Percentiles rank a stretch among this genome's conserved stretches.
phyloP scores from a whole-genome alignment of 92 coral and sea anemone species.

The Umimayanthus kanabou region DNA sequence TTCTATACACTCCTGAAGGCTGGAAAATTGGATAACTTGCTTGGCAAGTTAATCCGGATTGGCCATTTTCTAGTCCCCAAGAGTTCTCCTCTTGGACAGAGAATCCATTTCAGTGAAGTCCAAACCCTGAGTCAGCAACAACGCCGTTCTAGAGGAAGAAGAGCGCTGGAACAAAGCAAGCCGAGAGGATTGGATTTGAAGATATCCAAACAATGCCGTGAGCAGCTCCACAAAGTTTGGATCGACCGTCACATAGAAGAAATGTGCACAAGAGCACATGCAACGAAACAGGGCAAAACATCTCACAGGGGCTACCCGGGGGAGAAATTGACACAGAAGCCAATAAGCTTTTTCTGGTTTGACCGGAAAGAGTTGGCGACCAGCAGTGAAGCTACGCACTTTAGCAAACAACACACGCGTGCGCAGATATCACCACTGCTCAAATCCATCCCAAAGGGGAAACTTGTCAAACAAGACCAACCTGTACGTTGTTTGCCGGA shows the following conservation, averaged over 20 bases:
- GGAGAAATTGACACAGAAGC: not conserved
- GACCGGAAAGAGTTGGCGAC: too few species aligned
- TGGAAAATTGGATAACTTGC: not conserved
- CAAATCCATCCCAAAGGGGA: not conserved
- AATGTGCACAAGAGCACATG: not conserved
- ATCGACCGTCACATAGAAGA: not conserved
- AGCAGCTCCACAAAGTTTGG: not conserved
- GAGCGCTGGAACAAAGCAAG: not conserved
- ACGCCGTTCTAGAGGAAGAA: slow-evolving; percentile 13
- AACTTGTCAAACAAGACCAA: not conserved
- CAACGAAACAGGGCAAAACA: not conserved
- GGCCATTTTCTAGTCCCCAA: slow-evolving; percentile 5
- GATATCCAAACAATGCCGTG: not conserved
- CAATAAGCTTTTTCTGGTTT: not conserved
- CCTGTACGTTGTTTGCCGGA: not conserved
- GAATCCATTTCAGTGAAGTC: not conserved
- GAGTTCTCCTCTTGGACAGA: slow-evolving; percentile 4
- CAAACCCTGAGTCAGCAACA: not conserved
- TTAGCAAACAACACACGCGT: not conserved
- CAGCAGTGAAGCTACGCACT: not conserved
- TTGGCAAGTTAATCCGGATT: not conserved
- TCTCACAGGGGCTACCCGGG: not conserved
- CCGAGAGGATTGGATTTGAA: not conserved
- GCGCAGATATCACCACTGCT: not conserved
- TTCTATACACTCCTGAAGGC: not conserved